Evolutionary conservation across 1,140 invertebrate genomes (phyloP).

Genomic region (Brachionus asplanchnoidis): DNA sequence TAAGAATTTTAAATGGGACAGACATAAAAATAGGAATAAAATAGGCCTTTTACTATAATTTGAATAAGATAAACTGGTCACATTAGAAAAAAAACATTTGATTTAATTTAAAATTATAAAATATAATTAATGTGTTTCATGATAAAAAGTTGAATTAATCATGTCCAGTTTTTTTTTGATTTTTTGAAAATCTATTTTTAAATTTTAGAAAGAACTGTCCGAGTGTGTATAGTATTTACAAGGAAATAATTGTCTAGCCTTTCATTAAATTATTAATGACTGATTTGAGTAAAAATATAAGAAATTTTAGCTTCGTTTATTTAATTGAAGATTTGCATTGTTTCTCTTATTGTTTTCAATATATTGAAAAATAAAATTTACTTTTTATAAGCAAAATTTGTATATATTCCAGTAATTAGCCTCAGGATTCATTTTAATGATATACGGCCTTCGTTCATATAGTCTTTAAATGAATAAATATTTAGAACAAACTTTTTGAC

Average conservation of each 20-base stretch:
- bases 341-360: not conserved
- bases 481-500: too few relatives aligned
- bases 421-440: not conserved
- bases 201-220: not conserved
- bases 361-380: not conserved
- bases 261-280: not conserved
- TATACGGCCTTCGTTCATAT: not conserved
- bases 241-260: not conserved
- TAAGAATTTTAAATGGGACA: not conserved
- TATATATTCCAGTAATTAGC: not conserved
- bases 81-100: not conserved
- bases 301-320: not conserved
- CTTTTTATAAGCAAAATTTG: not conserved
- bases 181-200: too few relatives aligned
- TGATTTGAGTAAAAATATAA: not conserved
- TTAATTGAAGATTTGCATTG: not conserved
- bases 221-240: not conserved
- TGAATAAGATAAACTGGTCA: not conserved
- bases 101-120: not conserved
- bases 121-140: not conserved
- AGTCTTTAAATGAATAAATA: too few relatives aligned
- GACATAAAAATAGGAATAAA: not conserved
- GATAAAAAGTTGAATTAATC: not conserved
- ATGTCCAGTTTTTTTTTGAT: too few relatives aligned
- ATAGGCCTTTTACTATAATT: not conserved